phyloP scores from a whole-genome alignment of 35 echinoderm and acorn worm species.

The Eucidaris tribuloides region DNA sequence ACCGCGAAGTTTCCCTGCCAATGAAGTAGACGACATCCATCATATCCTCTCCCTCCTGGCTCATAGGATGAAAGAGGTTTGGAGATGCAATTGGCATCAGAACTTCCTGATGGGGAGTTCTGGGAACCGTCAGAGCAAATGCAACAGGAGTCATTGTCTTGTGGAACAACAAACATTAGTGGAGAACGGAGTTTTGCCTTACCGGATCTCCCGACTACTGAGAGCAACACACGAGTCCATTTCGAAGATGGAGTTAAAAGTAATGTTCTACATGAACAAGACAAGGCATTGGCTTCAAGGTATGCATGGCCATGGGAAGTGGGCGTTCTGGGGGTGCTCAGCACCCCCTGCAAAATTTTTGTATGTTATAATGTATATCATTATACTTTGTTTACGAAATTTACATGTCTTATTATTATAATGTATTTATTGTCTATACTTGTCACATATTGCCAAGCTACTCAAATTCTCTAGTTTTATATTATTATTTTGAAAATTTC shows the following conservation, averaged over 20 bases:
- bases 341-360: too few relatives aligned
- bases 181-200: neutral
- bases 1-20: neutral
- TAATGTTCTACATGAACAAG: neutral
- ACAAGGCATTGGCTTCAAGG: neutral
- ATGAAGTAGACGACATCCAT: neutral
- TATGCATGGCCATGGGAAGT: too few relatives aligned
- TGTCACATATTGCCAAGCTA: too few relatives aligned
- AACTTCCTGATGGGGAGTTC: neutral
- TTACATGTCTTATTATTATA: too few relatives aligned
- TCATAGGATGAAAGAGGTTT: neutral
- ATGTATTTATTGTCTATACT: too few relatives aligned
- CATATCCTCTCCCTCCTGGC: neutral
- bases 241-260: neutral
- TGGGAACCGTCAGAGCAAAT: neutral
- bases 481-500: too few relatives aligned
- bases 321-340: too few relatives aligned
- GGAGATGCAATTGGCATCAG: neutral
- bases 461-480: too few relatives aligned
- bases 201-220: neutral
- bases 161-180: neutral
- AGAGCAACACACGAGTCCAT: neutral
- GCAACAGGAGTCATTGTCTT: neutral
- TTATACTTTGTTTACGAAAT: too few relatives aligned
- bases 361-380: too few relatives aligned